phyloP scores from a whole-genome alignment of 2,797 vertebrate species.

The Rhabdomys pumilio region DNA sequence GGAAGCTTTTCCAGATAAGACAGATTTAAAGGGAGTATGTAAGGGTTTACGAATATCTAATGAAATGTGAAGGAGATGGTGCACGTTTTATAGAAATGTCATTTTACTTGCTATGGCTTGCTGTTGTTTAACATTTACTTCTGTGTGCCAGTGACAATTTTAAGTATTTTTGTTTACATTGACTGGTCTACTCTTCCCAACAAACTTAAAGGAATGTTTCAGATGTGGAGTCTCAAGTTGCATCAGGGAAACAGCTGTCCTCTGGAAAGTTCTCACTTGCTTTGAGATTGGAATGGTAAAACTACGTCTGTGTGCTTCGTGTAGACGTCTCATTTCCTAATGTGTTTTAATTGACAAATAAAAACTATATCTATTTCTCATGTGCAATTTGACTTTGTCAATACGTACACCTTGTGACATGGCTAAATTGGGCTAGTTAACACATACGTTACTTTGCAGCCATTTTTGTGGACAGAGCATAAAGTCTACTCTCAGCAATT shows the following conservation, averaged over 20 bases:
- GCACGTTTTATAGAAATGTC: neutral
- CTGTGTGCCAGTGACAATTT: neutral
- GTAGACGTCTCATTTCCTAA: neutral
- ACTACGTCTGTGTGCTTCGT: neutral
- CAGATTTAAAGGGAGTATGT: constrained; percentile 68
- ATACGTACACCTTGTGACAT: neutral
- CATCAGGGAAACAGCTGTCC: neutral
- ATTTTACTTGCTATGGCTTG: neutral
- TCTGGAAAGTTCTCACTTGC: neutral
- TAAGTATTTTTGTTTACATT: constrained; percentile 42
- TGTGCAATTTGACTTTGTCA: neutral
- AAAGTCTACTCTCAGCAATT: neutral
- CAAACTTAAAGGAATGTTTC: neutral
- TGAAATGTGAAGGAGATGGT: neutral
- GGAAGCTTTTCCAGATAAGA: neutral
- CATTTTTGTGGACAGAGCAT: neutral
- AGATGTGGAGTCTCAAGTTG: neutral
- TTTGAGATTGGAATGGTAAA: constrained; percentile 18
- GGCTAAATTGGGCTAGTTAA: neutral
- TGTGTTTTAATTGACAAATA: neutral
- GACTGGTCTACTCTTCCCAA: neutral
- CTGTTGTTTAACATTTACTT: neutral
- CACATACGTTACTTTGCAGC: neutral
- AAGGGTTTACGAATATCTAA: constrained; percentile 7
- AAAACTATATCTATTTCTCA: neutral